These are phyloP conservation scores for Eucidaris tribuloides DNA, from an alignment of 35 echinoderm and acorn worm species.

Conservation along the genomic window DNA sequence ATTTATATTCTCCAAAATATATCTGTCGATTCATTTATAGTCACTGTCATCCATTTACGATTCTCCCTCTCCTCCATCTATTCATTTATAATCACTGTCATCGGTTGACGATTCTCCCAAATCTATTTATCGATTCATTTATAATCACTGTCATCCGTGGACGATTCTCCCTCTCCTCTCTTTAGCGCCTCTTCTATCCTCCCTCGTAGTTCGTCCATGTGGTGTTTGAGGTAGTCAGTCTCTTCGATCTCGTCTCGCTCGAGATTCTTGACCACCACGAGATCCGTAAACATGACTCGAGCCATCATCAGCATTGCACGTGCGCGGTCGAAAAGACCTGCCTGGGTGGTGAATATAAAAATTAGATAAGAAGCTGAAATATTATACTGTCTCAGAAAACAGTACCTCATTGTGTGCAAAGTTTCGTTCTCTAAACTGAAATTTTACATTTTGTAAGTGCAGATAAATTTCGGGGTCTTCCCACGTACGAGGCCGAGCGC, in stretches of 20 bases:
- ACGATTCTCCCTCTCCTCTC: conserved; percentile 3
- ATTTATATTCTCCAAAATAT: too few relatives aligned
- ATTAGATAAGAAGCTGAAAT: not conserved
- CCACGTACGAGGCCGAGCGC: too few relatives aligned
- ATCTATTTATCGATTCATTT: too few relatives aligned
- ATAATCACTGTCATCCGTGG: conserved; percentile 11
- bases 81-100: not conserved
- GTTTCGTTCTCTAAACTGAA: not conserved
- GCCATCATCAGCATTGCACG: conserved; percentile 88
- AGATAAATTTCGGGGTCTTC: too few relatives aligned
- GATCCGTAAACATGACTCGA: conserved; percentile 85
- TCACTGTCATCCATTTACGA: too few relatives aligned
- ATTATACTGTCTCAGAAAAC: not conserved
- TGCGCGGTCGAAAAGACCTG: conserved; percentile 72
- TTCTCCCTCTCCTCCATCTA: not conserved
- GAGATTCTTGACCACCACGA: conserved; percentile 82
- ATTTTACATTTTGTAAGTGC: not conserved
- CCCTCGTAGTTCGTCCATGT: conserved; percentile 64
- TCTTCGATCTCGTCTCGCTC: conserved; percentile 76
- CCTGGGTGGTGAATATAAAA: conserved; percentile 45
- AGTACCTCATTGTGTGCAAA: not conserved
- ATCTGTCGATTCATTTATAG: too few relatives aligned
- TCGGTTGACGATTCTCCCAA: conserved; percentile 41
- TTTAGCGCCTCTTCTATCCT: conserved; percentile 51
- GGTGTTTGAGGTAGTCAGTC: conserved; percentile 74